A percentile compares a stretch with the other conserved stretches of the same genome.
These are phyloP conservation scores for Cynaeus angustus DNA, from an alignment of 2,888 invertebrate species.

Conservation along the genomic window DNA sequence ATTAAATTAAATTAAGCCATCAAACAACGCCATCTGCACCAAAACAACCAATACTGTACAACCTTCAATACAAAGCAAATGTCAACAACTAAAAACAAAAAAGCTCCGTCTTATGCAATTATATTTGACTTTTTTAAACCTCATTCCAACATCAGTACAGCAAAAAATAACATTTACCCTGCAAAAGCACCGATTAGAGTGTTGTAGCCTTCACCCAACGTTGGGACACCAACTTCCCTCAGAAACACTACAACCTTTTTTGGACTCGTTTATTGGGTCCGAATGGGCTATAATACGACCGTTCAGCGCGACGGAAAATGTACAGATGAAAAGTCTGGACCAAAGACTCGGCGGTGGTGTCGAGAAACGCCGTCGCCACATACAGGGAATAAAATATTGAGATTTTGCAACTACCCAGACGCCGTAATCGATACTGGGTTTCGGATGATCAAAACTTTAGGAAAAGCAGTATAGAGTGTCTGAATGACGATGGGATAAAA, in stretches of 20 bases:
- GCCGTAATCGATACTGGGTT: constrained; percentile 64
- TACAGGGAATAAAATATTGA: constrained; percentile 66
- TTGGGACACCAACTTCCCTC: neutral
- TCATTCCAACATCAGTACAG: constrained; percentile 7
- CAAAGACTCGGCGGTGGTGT: constrained; percentile 52
- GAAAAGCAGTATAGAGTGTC: constrained; percentile 55
- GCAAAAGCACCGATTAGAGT: constrained; percentile 18
- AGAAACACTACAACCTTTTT: constrained; percentile 5
- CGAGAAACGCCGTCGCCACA: constrained; percentile 54
- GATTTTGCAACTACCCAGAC: constrained; percentile 55
- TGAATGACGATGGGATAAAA: constrained; percentile 10
- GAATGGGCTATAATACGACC: constrained; percentile 19
- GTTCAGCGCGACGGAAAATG: constrained; percentile 37
- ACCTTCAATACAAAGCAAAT: neutral
- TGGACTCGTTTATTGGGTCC: constrained; percentile 8
- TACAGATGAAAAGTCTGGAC: constrained; percentile 38
- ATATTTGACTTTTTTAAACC: neutral
- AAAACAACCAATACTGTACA: constrained; percentile 15
- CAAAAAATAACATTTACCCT: constrained; percentile 19
- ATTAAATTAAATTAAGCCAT: neutral
- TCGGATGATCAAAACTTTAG: constrained; percentile 62
- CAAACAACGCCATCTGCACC: constrained; percentile 15
- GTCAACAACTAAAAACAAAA: neutral
- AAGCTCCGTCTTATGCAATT: neutral
- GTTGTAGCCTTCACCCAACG: constrained; percentile 2